Base-by-base conservation (phyloP, 2,888 invertebrate genomes). In the Tachina lurida region DNA sequence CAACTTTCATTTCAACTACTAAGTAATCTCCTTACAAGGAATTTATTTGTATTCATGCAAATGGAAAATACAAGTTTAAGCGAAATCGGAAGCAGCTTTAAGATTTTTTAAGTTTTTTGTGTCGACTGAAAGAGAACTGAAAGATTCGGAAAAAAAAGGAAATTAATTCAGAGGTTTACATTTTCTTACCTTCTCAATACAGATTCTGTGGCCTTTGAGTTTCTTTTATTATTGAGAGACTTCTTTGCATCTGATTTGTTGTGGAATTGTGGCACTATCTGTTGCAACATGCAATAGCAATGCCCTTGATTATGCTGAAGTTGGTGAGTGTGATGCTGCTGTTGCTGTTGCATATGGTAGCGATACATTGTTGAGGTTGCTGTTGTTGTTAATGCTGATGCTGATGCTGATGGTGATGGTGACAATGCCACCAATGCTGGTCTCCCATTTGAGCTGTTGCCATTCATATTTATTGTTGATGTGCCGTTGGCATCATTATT, bases 131-230 rank as follows among this genome's bases (percentile, higher is more conserved):
- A 22, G 3, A 31, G 4, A 31, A 31, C 3, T 22, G 22, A 22
- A 22, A 3, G 22, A 22, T 22, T 22, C 22, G 22, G 22, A 31
- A 31, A 2, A 31, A 31, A 31, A 31, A n/a, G n/a, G 7, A 31
- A 7, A 31, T 7, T 0, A 31, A 31, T 31, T 31, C 7, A 5
- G 7, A 31, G 31, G 1, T 31, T 7, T 31, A 7, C 7, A 31
- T 31, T 31, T 58, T 80, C 87, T 87, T 47, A 90, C 90, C 91
- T 88, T 52, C 90, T 87, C 41, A 90, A 63, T 1, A 89, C 89
- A 15, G 90, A 89, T 43, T 90, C 90, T 0, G 89, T 81, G 43
- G 87, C 88, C 5, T 90, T 88, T 56, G 90, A 73, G 39, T 88
- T 91, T 58, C 56, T 78, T 65, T 76, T 82, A 22, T 49, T 79